Evolutionary conservation across 2,113 vertebrate genomes (phyloP).

Genomic region (Tachuris rubrigastra): DNA sequence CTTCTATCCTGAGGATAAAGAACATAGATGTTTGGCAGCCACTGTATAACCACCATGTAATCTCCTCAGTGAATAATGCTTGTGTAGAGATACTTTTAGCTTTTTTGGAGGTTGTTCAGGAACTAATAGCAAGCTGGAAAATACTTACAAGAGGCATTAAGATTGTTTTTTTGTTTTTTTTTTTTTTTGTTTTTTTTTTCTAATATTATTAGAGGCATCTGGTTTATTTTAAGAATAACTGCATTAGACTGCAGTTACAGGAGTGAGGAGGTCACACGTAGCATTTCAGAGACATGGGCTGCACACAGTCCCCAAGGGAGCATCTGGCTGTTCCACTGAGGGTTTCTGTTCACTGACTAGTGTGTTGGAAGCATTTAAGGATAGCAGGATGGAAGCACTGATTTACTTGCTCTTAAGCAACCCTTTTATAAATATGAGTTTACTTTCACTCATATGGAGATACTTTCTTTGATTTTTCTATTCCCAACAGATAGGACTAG

Average conservation of each 20-base stretch:
- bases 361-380: neutral
- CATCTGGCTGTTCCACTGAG: neutral
- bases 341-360: neutral
- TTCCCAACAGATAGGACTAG: neutral
- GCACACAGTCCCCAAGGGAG: neutral
- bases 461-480: neutral
- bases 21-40: neutral
- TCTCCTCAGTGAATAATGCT: neutral
- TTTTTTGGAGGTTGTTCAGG: neutral
- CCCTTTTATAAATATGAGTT: neutral
- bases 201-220: neutral
- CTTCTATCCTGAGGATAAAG: neutral
- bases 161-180: neutral
- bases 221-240: neutral
- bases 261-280: neutral
- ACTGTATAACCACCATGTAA: neutral
- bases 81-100: neutral
- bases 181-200: neutral
- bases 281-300: neutral
- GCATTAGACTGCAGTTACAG: neutral
- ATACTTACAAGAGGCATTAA: neutral
- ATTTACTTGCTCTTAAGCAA: neutral
- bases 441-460: neutral
- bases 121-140: neutral
- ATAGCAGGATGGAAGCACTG: neutral